Evolutionary conservation across 2,888 invertebrate genomes (phyloP), one percentile per base, ranked within the genome.

Genomic region (Parochlus steinenii): DNA sequence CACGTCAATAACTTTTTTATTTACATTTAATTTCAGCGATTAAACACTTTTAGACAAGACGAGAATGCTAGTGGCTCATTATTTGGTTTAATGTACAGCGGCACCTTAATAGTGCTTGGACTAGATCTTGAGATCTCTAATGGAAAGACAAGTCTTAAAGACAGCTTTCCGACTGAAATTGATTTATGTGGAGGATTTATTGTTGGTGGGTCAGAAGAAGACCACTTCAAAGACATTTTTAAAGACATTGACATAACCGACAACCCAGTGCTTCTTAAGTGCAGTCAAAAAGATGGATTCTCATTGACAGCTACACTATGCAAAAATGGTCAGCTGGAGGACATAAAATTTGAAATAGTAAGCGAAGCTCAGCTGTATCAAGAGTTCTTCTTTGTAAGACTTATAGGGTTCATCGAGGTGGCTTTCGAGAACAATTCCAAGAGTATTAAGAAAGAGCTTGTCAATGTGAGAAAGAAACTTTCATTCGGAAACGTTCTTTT

Each of bases 171-270:
- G 11, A 73, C 75, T 3, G 81, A 81, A 54, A 57, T 82, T 40
- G 80, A 82, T 56, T 60, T 79, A 32, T 82, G 79, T 52, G 83
- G 82, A 17, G 63, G 77, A 38, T 65, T 81, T 11, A 71, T 71
- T 47, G 69, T 77, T 42, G 70, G 69, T 14, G 67, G 72, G 44
- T 64, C 64, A 31, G 55, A 65, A 27, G 69, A 73, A 45, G 65
- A 65, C 4, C 68, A 71, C 47, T 60, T 73, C 17, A 71, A 67
- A 49, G 71, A 72, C 52, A 65, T 67, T 45, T 52, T 54, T 29
- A 43, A 67, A 66, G 72, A 77, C 56, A 73, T 82, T 38, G 76
- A 80, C 51, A 75, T 81, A 46, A 81, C 81, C 33, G 81, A 82
- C 49, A 81, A 80, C 58, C 81, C 81, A 3, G 61, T 81, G 38